Percentiles rank a stretch among this genome's conserved stretches.
Conservation (phyloP, 2,113 vertebrate genomes). For the Burhinus bistriatus region DNA sequence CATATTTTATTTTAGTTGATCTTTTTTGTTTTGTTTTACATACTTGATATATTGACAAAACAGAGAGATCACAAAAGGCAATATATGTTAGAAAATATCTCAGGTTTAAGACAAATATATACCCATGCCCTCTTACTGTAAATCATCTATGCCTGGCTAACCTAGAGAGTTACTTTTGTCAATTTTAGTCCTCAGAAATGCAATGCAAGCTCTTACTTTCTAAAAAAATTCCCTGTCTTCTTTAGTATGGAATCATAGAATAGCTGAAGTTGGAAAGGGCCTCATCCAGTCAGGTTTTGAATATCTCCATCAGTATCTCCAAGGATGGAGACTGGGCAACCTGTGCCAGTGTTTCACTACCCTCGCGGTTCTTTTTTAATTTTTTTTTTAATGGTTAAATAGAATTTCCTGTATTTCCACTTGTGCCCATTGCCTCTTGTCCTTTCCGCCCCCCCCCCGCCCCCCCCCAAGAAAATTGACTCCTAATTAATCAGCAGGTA, state of each 20-base stretch:
- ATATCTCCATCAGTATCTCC: not conserved
- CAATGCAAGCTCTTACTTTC: not conserved
- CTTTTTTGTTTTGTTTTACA: not conserved
- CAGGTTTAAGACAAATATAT: not conserved
- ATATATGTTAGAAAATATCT: not conserved
- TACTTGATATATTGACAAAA: not conserved
- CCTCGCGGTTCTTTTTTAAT: not conserved
- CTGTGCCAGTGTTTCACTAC: not conserved
- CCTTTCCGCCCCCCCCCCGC: too few relatives aligned
- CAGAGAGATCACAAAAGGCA: not conserved
- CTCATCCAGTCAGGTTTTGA: not conserved
- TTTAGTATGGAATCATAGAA: not conserved
- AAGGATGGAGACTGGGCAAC: not conserved
- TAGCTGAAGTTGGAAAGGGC: not conserved
- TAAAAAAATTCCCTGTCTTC: not conserved
- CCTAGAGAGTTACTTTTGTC: not conserved
- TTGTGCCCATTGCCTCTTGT: not conserved
- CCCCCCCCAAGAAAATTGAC: not conserved
- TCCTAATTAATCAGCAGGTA: not conserved
- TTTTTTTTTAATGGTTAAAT: not conserved
- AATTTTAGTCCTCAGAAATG: not conserved
- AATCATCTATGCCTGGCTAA: not conserved
- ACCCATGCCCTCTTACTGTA: not conserved
- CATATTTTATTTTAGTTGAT: not conserved
- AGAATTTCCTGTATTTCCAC: not conserved